Conservation (phyloP, 2,113 vertebrate genomes). For the Xenopus borealis region DNA sequence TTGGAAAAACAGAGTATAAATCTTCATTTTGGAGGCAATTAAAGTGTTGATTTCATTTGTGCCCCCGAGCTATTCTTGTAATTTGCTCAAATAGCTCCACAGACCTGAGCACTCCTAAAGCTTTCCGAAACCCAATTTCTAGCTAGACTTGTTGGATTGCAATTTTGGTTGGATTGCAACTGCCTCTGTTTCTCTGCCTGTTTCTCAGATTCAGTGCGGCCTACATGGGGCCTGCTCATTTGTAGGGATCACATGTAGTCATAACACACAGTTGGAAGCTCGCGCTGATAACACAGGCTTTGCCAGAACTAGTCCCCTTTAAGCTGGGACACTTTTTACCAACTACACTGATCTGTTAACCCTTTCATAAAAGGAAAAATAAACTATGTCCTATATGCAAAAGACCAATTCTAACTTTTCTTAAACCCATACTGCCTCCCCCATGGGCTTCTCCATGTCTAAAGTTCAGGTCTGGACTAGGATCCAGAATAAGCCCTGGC, state of each 20-base stretch:
- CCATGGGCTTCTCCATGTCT: too few relatives aligned
- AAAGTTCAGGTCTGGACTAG: too few relatives aligned
- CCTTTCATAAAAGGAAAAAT: too few relatives aligned
- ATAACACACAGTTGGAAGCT: neutral
- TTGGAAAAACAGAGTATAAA: constrained; percentile 85
- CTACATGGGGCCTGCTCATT: neutral
- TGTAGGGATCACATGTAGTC: neutral
- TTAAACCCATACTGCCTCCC: too few relatives aligned
- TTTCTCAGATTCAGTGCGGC: neutral
- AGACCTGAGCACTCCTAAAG: constrained; percentile 81
- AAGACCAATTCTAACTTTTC: too few relatives aligned
- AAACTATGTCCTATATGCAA: too few relatives aligned
- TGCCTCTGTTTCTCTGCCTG: constrained; percentile 46
- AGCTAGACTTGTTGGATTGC: constrained; percentile 77
- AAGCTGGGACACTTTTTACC: too few relatives aligned
- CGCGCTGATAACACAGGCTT: too few relatives aligned
- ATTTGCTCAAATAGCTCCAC: constrained; percentile 89
- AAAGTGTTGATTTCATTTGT: constrained; percentile 89
- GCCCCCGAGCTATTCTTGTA: constrained; percentile 85
- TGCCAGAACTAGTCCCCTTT: too few relatives aligned
- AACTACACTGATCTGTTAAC: too few relatives aligned
- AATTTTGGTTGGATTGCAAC: constrained; percentile 64
- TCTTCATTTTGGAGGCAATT: constrained; percentile 97
- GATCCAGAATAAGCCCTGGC: too few relatives aligned
- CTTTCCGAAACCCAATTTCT: constrained; percentile 82